Evolutionary conservation across 1,140 invertebrate genomes (phyloP).

Genomic region (Lepidostoma basale): DNA sequence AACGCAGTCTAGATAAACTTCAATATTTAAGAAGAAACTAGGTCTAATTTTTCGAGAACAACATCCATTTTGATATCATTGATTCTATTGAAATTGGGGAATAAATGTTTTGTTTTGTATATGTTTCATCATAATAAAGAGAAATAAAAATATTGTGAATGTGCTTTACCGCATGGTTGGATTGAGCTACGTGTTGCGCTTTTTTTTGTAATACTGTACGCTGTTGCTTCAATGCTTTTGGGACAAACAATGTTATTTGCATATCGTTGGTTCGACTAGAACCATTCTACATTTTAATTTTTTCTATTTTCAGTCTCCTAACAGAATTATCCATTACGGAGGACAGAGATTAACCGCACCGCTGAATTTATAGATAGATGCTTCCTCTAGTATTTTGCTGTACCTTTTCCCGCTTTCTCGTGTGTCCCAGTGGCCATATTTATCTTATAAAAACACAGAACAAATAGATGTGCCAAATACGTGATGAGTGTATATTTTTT

Average conservation of each 20-base stretch:
- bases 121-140: neutral
- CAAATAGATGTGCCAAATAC: constrained; percentile 33
- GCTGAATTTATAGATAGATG: constrained; percentile 35
- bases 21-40: too few species aligned
- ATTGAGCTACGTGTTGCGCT: constrained; percentile 2
- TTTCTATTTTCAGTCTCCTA: constrained; percentile 60
- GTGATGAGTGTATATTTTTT: constrained; percentile 15
- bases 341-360: constrained; percentile 49
- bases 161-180: constrained; percentile 3
- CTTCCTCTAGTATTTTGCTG: constrained; percentile 23
- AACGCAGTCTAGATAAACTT: too few species aligned
- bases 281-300: constrained; percentile 27
- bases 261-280: neutral
- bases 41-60: too few species aligned
- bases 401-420: neutral
- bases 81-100: too few species aligned
- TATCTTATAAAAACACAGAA: constrained; percentile 13
- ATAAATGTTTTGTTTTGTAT: too few species aligned
- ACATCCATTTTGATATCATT: too few species aligned
- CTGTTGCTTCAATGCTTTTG: constrained; percentile 3
- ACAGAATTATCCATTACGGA: constrained; percentile 60
- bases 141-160: neutral
- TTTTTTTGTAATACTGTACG: neutral
- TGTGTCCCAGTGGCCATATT: neutral
- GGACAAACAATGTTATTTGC: neutral